Evolutionary conservation across 2,888 invertebrate genomes (phyloP).

Genomic region (Zygaena filipendulae): DNA sequence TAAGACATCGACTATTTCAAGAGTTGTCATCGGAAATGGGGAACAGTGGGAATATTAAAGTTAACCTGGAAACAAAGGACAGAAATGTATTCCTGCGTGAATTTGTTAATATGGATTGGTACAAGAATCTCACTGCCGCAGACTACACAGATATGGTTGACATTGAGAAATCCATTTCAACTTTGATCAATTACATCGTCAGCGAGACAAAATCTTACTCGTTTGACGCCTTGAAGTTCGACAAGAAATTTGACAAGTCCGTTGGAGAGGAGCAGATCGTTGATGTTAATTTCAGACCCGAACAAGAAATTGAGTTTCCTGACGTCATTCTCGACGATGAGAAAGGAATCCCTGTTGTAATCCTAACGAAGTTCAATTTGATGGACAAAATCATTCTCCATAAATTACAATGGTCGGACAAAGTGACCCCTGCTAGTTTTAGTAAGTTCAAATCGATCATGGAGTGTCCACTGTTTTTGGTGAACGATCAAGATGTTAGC

Average conservation of each 20-base stretch:
- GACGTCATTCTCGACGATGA: slow-evolving; percentile 30
- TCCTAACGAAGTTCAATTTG: slow-evolving; percentile 23
- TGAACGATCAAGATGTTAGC: slow-evolving; percentile 24
- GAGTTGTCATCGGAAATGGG: slow-evolving; percentile 14
- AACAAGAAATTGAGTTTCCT: slow-evolving; percentile 31
- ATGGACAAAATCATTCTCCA: slow-evolving; percentile 28
- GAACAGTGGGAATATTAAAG: not conserved
- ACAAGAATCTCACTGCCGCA: slow-evolving; percentile 16
- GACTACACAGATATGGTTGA: slow-evolving; percentile 17
- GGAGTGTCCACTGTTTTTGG: slow-evolving; percentile 28
- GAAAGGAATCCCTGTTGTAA: slow-evolving; percentile 30
- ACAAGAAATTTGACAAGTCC: slow-evolving; percentile 16
- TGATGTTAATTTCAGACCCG: slow-evolving; percentile 22
- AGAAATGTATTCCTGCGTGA: slow-evolving; percentile 18
- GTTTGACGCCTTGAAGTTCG: slow-evolving; percentile 28
- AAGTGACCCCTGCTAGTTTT: slow-evolving; percentile 21
- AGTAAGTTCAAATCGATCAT: slow-evolving; percentile 25
- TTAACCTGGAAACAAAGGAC: slow-evolving; percentile 19
- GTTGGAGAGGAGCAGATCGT: slow-evolving; percentile 22
- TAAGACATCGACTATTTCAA: slow-evolving; percentile 20
- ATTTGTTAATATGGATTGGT: slow-evolving; percentile 22
- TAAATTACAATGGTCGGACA: slow-evolving; percentile 4
- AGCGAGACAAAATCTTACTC: slow-evolving; percentile 26
- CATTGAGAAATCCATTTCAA: slow-evolving; percentile 26
- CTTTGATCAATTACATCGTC: slow-evolving; percentile 31